Percentiles rank a stretch among this genome's conserved stretches.
phyloP scores from a whole-genome alignment of 2,888 invertebrate species.

The Drosophila gaucha region DNA sequence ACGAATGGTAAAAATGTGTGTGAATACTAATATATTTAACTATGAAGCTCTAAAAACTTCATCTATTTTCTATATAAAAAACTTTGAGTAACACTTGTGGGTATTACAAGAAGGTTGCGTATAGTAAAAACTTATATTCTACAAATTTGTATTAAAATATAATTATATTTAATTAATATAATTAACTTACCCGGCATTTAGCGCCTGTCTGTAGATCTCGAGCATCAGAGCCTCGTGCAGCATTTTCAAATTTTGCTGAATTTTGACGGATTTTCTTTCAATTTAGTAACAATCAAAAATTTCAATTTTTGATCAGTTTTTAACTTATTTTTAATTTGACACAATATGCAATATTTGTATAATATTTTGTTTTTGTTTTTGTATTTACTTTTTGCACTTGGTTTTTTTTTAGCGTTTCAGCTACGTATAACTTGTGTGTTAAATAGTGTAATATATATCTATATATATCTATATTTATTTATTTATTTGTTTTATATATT shows the following conservation, averaged over 20 bases:
- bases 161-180: neutral
- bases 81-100: too few relatives aligned
- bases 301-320: conserved; percentile 7
- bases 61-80: too few relatives aligned
- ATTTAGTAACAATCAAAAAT: neutral
- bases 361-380: conserved; percentile 33
- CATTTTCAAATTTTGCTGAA: conserved; percentile 82
- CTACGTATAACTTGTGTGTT: conserved; percentile 73
- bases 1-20: too few relatives aligned
- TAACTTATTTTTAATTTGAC: conserved; percentile 69
- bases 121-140: too few relatives aligned
- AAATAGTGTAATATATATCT: conserved; percentile 56
- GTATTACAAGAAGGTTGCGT: too few relatives aligned
- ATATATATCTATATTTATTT: conserved; percentile 33
- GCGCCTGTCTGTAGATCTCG: conserved; percentile 84
- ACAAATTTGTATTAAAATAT: too few relatives aligned
- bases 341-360: conserved; percentile 54
- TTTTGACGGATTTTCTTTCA: conserved; percentile 59
- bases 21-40: too few relatives aligned
- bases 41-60: too few relatives aligned
- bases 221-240: conserved; percentile 84
- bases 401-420: conserved; percentile 75
- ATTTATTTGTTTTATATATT: conserved; percentile 31
- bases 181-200: conserved; percentile 83
- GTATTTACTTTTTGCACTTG: conserved; percentile 75